Evolutionary conservation across 2,113 vertebrate genomes (phyloP), one percentile per base, ranked within the genome.

Genomic region (Carlito syrichta): DNA sequence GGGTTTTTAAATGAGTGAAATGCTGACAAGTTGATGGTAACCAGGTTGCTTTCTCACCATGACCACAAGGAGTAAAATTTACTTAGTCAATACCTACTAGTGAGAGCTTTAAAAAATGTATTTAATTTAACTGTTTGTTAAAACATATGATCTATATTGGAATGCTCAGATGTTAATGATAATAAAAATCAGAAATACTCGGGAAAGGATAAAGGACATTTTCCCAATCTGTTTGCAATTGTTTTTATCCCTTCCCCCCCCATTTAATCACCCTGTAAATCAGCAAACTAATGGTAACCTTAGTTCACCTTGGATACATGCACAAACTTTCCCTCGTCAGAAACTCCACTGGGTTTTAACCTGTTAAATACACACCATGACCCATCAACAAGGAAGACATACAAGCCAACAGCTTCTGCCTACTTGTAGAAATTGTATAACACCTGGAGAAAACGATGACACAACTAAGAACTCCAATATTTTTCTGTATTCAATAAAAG

Each of bases 91-190:
- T 89, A 17, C 93, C 95, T 97, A 94, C 1, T 45, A 97, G 84
- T 77, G 2, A 95, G 82, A 95, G 22, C 74, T 89, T 86, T 82
- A n/a, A 68, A 71, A 74, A 97, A 97, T 94, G 84, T 94, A 96
- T 58, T 95, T 97, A 92, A 98, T 98, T 96, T 96, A 94, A 86
- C 76, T 96, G 90, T 93, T 97, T 90, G 54, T 97, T 96, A 95
- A 94, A 86, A 76, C 56, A 91, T 93, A 32, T 62, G 84, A 91
- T 97, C 88, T 91, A 8, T 63, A 89, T 16, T 96, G 78, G 97
- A 92, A 45, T 83, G 8, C 95, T 91, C 77, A 97, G 88, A 97
- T 91, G 95, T 82, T 97, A 94, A 96, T 58, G 60, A 93, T 96
- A 96, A 91, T 30, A 96, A 96, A 97, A 98, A 97, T 97, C 87